phyloP scores from a whole-genome alignment of 2,888 invertebrate species.

The Dryobota labecula region DNA sequence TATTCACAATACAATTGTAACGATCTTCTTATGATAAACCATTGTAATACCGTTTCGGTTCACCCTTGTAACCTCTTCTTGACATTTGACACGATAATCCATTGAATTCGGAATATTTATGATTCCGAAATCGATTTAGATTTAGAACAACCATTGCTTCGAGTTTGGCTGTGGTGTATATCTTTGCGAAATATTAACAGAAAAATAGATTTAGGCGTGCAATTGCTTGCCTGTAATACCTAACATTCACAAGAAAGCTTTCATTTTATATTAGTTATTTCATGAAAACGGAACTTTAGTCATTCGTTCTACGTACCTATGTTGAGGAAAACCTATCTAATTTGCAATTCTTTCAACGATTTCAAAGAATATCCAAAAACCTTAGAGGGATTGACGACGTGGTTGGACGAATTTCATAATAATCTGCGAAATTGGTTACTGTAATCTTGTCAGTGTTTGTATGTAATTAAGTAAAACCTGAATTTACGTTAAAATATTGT shows the following conservation, averaged over 20 bases:
- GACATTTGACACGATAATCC: slow-evolving; percentile 37
- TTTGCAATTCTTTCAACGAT: not conserved
- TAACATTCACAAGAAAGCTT: not conserved
- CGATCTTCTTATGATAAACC: slow-evolving; percentile 27
- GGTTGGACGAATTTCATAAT: not conserved
- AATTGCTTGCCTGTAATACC: not conserved
- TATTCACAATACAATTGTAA: slow-evolving; percentile 23
- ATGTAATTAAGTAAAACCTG: not conserved
- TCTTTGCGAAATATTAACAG: slow-evolving; percentile 13
- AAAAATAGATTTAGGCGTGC: slow-evolving; percentile 3
- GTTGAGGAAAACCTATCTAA: not conserved
- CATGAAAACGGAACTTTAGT: not conserved
- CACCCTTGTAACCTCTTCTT: slow-evolving; percentile 29
- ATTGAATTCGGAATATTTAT: slow-evolving; percentile 27
- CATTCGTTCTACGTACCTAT: not conserved
- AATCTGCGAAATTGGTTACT: not conserved
- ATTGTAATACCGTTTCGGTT: slow-evolving; percentile 24
- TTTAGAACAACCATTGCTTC: slow-evolving; percentile 21
- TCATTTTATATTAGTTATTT: not conserved
- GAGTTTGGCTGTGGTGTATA: not conserved
- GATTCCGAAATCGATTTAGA: slow-evolving; percentile 34
- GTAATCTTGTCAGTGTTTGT: not conserved
- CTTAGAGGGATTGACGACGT: not conserved
- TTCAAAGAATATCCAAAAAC: not conserved
- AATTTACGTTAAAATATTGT: not conserved